Evolutionary conservation across 2,888 invertebrate species (phyloP), one percentile per base, ranked within the genome.

Genomic region (Willowsia nigromaculata): DNA sequence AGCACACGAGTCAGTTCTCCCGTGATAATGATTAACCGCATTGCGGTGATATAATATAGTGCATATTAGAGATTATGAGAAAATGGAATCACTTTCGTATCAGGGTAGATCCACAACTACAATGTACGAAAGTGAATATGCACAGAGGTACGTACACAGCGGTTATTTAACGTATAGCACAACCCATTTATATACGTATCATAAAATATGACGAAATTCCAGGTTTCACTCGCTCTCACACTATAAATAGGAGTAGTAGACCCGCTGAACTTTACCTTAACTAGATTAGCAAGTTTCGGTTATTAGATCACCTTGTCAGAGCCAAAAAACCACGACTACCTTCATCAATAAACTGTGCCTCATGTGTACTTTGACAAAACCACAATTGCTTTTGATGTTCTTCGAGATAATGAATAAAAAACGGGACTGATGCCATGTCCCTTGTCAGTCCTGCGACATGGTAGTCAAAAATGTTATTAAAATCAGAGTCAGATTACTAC

Each of bases 11-110:
- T 37, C 71, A 86, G 62, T 87, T 87, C 76, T 76, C 88, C 30
- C 56, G 87, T 87, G 87, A 76, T 88, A 82, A 88, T 88, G 80
- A 81, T 76, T 82, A 71, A 62, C 88, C 81, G 88, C 82, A 88
- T 47, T 88, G 82, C 88, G 71, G 82, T 82, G 47, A 40, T 74
- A 59, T 71, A 71, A 43, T 43, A 25, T 59, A 4, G 43, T 43
- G 43, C 71, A 65, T 65, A 65, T 65, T 65, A 9, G 33, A 65
- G 33, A 65, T 65, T 30, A 65, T 65, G 33, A 33, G 62, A 65
- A 65, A 33, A 65, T 65, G 62, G 33, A 65, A 65, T 33, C 30
- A 0, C 33, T 5, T 15, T 59, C 27, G 56, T n/a, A n/a, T n/a
- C n/a, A n/a, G n/a, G n/a, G n/a, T n/a, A n/a, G n/a, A n/a, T n/a